phyloP scores from a whole-genome alignment of 2,797 vertebrate genomes.

The Notamacropus eugenii region DNA sequence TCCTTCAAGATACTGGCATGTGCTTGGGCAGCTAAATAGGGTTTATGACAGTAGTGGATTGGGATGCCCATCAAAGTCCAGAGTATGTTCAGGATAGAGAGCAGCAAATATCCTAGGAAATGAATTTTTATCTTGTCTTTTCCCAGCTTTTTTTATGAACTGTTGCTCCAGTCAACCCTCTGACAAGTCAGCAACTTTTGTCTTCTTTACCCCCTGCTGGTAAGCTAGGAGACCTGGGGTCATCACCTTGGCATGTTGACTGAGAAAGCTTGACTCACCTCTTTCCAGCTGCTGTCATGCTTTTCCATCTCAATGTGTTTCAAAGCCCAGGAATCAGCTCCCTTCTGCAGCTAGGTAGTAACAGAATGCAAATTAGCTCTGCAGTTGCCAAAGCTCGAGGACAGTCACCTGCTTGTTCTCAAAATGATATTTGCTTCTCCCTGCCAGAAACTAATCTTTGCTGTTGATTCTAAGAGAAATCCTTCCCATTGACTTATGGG shows the following conservation, averaged over 20 bases:
- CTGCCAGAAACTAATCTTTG: background rate
- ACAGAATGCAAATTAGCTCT: background rate
- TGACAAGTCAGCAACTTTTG: background rate
- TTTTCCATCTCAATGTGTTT: slow-evolving; percentile 87
- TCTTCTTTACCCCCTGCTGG: background rate
- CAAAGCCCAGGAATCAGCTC: slow-evolving; percentile 83
- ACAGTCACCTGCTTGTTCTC: background rate
- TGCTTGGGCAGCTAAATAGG: background rate
- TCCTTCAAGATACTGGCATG: background rate
- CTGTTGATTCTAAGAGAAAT: background rate
- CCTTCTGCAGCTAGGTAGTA: slow-evolving; percentile 84
- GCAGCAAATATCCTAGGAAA: background rate
- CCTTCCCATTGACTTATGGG: background rate
- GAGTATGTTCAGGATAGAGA: background rate
- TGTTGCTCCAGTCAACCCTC: background rate
- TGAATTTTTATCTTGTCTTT: background rate
- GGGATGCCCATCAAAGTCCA: background rate
- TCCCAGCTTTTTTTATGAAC: background rate
- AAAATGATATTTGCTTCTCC: background rate
- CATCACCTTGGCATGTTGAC: background rate
- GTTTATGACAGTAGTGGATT: background rate
- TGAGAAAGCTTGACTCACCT: slow-evolving; percentile 77
- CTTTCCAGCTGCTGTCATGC: slow-evolving; percentile 86
- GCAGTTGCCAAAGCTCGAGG: background rate
- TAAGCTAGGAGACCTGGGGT: background rate